phyloP scores from a whole-genome alignment of 2,888 invertebrate genomes.

The Cerceris ruficornis region DNA sequence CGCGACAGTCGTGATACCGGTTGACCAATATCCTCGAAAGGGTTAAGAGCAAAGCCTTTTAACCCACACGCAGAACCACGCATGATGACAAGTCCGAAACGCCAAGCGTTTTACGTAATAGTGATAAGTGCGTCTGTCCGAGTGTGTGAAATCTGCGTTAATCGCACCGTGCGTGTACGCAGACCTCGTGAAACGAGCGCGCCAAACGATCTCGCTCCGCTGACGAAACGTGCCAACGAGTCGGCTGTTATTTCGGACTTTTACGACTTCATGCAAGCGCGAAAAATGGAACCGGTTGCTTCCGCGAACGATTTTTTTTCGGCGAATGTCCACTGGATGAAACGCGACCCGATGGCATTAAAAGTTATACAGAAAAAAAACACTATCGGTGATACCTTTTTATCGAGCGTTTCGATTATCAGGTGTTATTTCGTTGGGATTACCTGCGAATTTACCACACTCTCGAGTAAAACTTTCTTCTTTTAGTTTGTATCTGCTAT shows the following conservation, averaged over 20 bases:
- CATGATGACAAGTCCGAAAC: slow-evolving; percentile 24
- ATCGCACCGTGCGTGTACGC: slow-evolving; percentile 5
- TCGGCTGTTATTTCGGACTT: slow-evolving; percentile 42
- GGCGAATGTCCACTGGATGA: too few species aligned
- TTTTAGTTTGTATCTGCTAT: too few species aligned
- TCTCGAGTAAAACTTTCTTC: too few species aligned
- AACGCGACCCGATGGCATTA: too few species aligned
- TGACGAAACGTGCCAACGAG: slow-evolving; percentile 54
- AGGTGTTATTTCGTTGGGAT: too few species aligned
- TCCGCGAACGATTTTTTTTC: slow-evolving; percentile 42
- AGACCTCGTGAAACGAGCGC: background rate
- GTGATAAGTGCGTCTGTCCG: slow-evolving; percentile 18
- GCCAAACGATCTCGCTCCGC: slow-evolving; percentile 40
- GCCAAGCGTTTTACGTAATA: slow-evolving; percentile 20
- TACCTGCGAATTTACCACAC: too few species aligned
- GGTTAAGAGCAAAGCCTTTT: background rate
- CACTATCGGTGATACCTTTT: too few species aligned
- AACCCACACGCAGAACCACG: slow-evolving; percentile 14
- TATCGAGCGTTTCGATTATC: too few species aligned
- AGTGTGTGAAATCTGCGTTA: slow-evolving; percentile 32
- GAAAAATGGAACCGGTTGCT: slow-evolving; percentile 56
- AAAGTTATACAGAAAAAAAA: too few species aligned
- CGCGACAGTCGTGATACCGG: too few species aligned
- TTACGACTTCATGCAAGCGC: slow-evolving; percentile 43
- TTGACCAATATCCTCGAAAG: too few species aligned